Base-by-base conservation (phyloP, 1,140 invertebrate genomes). In the Bombus affinis region DNA sequence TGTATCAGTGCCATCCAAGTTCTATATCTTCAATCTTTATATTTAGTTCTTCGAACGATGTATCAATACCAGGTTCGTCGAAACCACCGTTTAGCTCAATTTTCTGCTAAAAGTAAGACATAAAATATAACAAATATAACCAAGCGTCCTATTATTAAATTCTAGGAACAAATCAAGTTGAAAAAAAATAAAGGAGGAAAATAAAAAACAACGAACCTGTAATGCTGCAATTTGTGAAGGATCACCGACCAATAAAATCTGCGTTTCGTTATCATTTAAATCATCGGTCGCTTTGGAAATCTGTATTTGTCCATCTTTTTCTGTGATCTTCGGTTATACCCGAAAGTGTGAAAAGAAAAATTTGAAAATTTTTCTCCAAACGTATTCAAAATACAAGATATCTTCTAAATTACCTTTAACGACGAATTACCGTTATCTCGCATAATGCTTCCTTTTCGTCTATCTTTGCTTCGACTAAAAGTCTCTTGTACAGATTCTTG, bases 21-120 rank as follows among this genome's bases (percentile, higher is more conserved):
- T 91, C 93, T 88, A 94, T 93, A 18, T 93, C 93, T 73, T 93
- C 93, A 18, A 93, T 93, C 83, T 93, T 94, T 80, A 94, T 93
- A 35, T 93, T 93, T 25, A 94, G 77, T 85, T 87, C 92, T 85
- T 93, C 93, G 42, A 93, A 89, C 0, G 93, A 88, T 15, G 92
- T 89, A 78, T 94, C 92, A 8, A 94, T 93, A 28, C 71, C 68
- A 53, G 90, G 82, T 66, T 93, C 91, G 53, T 93, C 90, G 57
- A 93, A 93, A 78, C 57, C 88, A 35, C 91, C 89, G 18, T 92
- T 92, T 35, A 94, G 57, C n/a, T 90, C 89, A 59, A 93, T 92
- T 76, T 94, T 93, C 92, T 94, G 75, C 39, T 80, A 87, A 81
- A 71, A 53, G 22, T 53, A 53, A 53, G 18, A 73, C 3, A 35